A percentile compares a stretch with the other conserved stretches of the same genome.
These are phyloP conservation scores for Planococcus citri DNA, from an alignment of 1,140 invertebrate species.

Conservation along the genomic window DNA sequence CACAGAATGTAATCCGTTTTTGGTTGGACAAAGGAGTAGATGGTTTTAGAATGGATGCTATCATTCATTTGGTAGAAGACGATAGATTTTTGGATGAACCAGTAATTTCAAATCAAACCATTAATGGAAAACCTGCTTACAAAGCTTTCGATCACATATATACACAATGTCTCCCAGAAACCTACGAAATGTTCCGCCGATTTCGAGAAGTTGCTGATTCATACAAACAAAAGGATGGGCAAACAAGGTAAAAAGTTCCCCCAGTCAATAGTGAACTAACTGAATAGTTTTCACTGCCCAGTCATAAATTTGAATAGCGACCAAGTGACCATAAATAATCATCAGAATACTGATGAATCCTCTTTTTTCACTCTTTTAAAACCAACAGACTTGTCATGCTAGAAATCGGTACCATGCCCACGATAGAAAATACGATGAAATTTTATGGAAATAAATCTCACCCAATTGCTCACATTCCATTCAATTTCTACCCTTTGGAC, in stretches of 20 bases:
- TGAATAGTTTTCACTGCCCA: too few relatives aligned
- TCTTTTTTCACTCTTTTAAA: background rate
- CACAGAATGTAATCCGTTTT: conserved; percentile 38
- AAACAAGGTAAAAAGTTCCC: conserved; percentile 23
- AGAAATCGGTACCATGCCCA: conserved; percentile 35
- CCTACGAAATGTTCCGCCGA: conserved; percentile 45
- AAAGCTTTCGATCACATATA: conserved; percentile 41
- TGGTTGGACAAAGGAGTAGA: conserved; percentile 55
- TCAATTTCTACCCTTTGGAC: conserved; percentile 45
- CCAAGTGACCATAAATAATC: too few relatives aligned
- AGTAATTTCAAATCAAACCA: background rate
- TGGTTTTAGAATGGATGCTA: conserved; percentile 54
- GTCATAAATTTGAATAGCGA: too few relatives aligned
- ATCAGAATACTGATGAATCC: conserved; percentile 30
- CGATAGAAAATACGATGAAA: conserved; percentile 30
- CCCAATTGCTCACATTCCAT: conserved; percentile 36
- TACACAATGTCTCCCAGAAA: conserved; percentile 46
- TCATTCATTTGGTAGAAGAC: conserved; percentile 38
- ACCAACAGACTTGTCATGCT: conserved; percentile 36
- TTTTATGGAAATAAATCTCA: conserved; percentile 34
- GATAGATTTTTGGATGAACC: conserved; percentile 33
- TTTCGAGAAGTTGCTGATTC: conserved; percentile 50
- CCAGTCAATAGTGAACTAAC: too few relatives aligned
- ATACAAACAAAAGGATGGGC: conserved; percentile 32
- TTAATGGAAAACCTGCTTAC: conserved; percentile 13